Percentiles rank a stretch among this genome's conserved stretches.
These are phyloP conservation scores for Gobio occitaniae DNA, from an alignment of 2,797 vertebrate genomes.

Conservation along the genomic window DNA sequence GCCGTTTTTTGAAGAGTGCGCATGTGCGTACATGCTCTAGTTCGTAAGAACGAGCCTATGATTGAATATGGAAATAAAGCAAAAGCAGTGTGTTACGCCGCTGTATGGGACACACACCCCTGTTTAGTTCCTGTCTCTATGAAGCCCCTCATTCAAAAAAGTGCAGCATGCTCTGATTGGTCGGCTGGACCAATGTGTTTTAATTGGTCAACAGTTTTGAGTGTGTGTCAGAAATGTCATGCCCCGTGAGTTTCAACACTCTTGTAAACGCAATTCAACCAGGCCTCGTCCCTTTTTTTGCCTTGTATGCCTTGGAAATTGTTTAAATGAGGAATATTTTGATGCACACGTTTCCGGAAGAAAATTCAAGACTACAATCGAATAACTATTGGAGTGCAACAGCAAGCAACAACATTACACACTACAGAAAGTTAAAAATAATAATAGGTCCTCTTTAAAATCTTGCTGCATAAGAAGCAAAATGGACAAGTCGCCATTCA, in stretches of 20 bases:
- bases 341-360: neutral
- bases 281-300: neutral
- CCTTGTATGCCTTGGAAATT: neutral
- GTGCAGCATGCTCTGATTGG: no score
- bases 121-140: neutral
- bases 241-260: neutral
- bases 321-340: neutral
- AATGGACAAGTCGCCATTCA: neutral
- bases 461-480: neutral
- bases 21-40: neutral
- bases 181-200: neutral
- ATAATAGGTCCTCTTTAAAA: neutral
- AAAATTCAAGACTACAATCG: neutral
- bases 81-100: neutral
- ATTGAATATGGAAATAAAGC: neutral
- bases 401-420: neutral
- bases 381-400: neutral
- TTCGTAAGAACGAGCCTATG: neutral
- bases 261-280: neutral
- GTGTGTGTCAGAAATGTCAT: neutral
- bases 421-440: neutral
- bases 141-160: neutral
- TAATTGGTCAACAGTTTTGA: neutral
- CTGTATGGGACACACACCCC: neutral
- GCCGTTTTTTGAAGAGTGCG: neutral